Percentiles rank a stretch among this genome's conserved stretches.
Conservation (phyloP, 2,113 vertebrate species). For the Gadus macrocephalus region DNA sequence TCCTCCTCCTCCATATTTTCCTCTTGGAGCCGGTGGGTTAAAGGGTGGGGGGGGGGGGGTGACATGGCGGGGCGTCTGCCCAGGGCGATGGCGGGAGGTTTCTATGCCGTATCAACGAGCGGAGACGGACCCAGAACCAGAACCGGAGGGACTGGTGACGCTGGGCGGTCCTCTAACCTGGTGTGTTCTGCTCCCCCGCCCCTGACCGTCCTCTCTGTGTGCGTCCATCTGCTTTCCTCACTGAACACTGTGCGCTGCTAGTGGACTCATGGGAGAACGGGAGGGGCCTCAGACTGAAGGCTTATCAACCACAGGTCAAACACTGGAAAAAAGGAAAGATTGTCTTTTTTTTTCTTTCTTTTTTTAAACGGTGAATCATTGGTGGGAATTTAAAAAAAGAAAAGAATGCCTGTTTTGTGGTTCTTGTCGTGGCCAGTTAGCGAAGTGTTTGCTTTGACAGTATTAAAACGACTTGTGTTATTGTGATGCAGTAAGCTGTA, state of each 20-base stretch:
- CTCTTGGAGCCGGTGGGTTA: background rate
- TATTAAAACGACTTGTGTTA: conserved; percentile 22
- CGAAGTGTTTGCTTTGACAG: conserved; percentile 46
- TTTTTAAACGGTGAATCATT: conserved; percentile 22
- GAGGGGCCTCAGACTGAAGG: conserved; percentile 17
- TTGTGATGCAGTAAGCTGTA: conserved; percentile 52
- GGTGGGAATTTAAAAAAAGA: conserved; percentile 35
- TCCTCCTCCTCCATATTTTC: background rate
- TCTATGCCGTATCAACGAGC: background rate
- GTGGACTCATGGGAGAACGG: too few relatives aligned
- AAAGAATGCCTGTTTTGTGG: conserved; percentile 39
- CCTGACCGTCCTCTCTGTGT: conserved; percentile 30
- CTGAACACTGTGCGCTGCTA: conserved; percentile 53
- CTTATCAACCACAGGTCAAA: too few relatives aligned
- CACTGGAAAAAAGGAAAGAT: conserved; percentile 7
- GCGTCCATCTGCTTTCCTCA: conserved; percentile 34
- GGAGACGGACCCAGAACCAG: background rate
- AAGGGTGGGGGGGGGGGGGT: background rate
- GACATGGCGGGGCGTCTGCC: background rate
- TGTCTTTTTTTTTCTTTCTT: conserved; percentile 26
- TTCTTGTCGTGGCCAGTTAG: conserved; percentile 50
- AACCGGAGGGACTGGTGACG: conserved; percentile 24
- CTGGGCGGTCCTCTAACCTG: conserved; percentile 17
- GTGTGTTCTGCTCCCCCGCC: conserved; percentile 27
- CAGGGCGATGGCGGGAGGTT: background rate